Evolutionary conservation across 2,888 invertebrate species (phyloP).

Genomic region (Bedellia somnulentella): DNA sequence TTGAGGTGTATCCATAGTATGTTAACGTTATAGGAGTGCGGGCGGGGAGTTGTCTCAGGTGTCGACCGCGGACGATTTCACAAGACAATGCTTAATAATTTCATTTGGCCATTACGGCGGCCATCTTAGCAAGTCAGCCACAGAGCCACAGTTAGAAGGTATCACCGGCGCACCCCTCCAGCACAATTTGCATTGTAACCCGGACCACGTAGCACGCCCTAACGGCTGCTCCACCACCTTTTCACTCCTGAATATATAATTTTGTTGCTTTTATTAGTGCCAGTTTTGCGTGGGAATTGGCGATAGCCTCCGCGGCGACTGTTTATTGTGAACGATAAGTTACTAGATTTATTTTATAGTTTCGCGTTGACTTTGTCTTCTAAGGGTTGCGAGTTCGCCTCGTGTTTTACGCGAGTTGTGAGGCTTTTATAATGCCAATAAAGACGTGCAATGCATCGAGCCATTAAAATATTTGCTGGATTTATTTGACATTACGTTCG

Average conservation of each 20-base stretch:
- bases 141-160: constrained; percentile 51
- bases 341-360: constrained; percentile 58
- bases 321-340: constrained; percentile 56
- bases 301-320: constrained; percentile 53
- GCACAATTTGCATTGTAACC: constrained; percentile 60
- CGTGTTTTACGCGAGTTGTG: constrained; percentile 19
- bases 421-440: constrained; percentile 48
- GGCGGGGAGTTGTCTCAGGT: constrained; percentile 43
- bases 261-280: constrained; percentile 60
- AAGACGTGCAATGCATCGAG: constrained; percentile 42
- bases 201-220: constrained; percentile 57
- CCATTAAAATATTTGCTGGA: constrained; percentile 55
- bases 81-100: constrained; percentile 63
- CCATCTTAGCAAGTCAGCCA: constrained; percentile 58
- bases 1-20: too few species aligned
- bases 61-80: constrained; percentile 60
- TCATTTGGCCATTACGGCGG: constrained; percentile 59
- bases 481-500: constrained; percentile 48
- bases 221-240: constrained; percentile 56
- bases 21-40: too few species aligned
- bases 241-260: constrained; percentile 62
- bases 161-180: constrained; percentile 42
- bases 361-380: constrained; percentile 36
- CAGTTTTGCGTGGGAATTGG: constrained; percentile 59
- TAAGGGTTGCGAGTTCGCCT: constrained; percentile 25